Evolutionary conservation across 2,888 invertebrate species (phyloP).

Genomic region (Apeira syringaria): DNA sequence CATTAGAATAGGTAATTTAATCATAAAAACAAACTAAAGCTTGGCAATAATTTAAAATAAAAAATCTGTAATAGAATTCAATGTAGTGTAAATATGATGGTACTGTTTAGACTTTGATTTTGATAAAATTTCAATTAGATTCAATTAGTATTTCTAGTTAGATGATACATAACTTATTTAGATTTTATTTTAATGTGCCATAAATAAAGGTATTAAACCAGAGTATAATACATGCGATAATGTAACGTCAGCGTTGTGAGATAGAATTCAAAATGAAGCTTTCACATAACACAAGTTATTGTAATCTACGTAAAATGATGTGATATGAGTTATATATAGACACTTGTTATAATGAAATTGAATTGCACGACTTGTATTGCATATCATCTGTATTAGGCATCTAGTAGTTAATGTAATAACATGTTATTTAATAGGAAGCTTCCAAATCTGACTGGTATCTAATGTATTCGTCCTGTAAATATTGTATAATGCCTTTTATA

Average conservation of each 20-base stretch:
- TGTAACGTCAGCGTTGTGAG: slow-evolving; percentile 79
- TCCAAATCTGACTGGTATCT: slow-evolving; percentile 49
- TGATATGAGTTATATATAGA: slow-evolving; percentile 76
- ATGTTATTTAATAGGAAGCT: slow-evolving; percentile 44
- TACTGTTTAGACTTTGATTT: slow-evolving; percentile 9
- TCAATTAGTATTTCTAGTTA: slow-evolving; percentile 29
- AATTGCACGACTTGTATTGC: slow-evolving; percentile 79
- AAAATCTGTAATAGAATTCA: slow-evolving; percentile 35
- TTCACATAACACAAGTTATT: slow-evolving; percentile 59
- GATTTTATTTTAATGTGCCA: slow-evolving; percentile 74
- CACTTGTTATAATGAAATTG: slow-evolving; percentile 72
- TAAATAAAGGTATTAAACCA: slow-evolving; percentile 57
- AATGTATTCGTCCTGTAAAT: slow-evolving; percentile 35
- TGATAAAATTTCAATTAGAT: slow-evolving; percentile 17
- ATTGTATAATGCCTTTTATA: slow-evolving; percentile 51
- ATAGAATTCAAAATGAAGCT: slow-evolving; percentile 68
- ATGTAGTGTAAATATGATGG: slow-evolving; percentile 37
- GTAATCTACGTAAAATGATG: slow-evolving; percentile 80
- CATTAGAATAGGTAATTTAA: slow-evolving; percentile 64
- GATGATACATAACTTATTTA: slow-evolving; percentile 40
- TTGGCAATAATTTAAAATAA: slow-evolving; percentile 76
- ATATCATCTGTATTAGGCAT: slow-evolving; percentile 73
- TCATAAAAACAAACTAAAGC: slow-evolving; percentile 64
- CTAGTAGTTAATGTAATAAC: slow-evolving; percentile 41
- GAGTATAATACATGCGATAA: slow-evolving; percentile 38